phyloP scores from a whole-genome alignment of 2,888 invertebrate genomes.

The Dorcus parallelipipedus region DNA sequence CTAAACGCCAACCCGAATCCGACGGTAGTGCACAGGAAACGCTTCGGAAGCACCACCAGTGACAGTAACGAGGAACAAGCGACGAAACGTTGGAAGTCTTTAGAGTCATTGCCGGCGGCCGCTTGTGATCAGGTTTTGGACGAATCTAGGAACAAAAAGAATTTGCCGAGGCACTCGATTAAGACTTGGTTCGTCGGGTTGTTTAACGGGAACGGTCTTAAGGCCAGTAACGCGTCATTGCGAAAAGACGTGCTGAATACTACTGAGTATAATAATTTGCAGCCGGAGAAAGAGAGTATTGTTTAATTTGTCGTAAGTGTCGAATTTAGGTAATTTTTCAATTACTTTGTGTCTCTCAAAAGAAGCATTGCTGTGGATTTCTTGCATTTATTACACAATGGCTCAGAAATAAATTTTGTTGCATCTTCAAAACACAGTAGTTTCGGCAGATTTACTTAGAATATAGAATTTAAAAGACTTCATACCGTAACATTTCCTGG shows the following conservation, averaged over 20 bases:
- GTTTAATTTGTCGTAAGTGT: constrained; percentile 42
- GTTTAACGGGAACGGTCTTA: constrained; percentile 68
- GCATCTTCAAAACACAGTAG: not conserved
- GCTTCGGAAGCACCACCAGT: constrained; percentile 39
- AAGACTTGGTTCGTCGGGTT: constrained; percentile 72
- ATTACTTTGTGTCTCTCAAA: constrained; percentile 6
- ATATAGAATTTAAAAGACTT: not conserved
- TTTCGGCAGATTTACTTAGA: not conserved
- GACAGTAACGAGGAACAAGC: constrained; percentile 44
- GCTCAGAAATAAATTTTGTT: not conserved
- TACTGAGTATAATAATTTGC: constrained; percentile 52
- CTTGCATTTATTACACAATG: not conserved
- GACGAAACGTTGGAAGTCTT: constrained; percentile 73
- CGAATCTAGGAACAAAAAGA: constrained; percentile 56
- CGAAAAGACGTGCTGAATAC: constrained; percentile 49
- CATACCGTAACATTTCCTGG: not conserved
- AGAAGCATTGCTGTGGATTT: constrained; percentile 6
- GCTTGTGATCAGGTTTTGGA: constrained; percentile 36
- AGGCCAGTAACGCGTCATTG: constrained; percentile 60
- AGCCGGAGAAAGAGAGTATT: constrained; percentile 59
- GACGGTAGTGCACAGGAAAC: constrained; percentile 35
- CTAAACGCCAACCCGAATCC: constrained; percentile 37
- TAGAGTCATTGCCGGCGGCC: constrained; percentile 62
- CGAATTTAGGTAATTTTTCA: constrained; percentile 8
- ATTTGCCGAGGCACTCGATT: constrained; percentile 61